Evolutionary conservation across 2,888 invertebrate genomes (phyloP), one percentile per base, ranked within the genome.

Genomic region (Podotricha telesiphe): DNA sequence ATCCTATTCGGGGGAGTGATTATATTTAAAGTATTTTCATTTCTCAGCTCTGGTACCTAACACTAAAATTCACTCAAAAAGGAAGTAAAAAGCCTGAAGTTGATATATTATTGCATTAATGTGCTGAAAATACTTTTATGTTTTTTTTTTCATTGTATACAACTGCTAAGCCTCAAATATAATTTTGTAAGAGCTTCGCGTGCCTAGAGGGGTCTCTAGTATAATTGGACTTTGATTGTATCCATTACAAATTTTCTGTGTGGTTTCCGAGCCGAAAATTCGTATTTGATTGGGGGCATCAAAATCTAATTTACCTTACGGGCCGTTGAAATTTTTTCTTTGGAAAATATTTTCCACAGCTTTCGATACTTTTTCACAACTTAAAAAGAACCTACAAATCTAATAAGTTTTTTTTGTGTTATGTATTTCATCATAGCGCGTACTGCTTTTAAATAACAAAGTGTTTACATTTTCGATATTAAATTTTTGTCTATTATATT

Each of bases 191-290:
- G 68, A 28, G 45, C 80, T 80, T 82, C 82, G 79, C 82, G 83
- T 78, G 81, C 79, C 79, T 80, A 82, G 83, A n/a, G n/a, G n/a
- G n/a, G 79, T 83, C 80, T 78, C 77, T 79, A 86, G 79, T 80
- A 88, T 91, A 91, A 91, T 91, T 90, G 87, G 88, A 88, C 87
- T 91, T 88, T 88, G 89, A 92, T 92, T 90, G 87, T 86, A 87
- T 86, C 82, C 86, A 89, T 91, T 89, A 89, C 86, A 75, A 86
- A 86, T 85, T 88, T 90, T 87, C 87, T 83, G 83, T 77, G 79
- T 81, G 80, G 80, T 83, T 81, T 87, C 89, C 86, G 81, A 86
- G 86, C 85, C 88, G 59, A 59, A 45, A 59, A 59, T 59, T 59
- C 59, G 28, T 28, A 22, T 91, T 90, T 91, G 90, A 92, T 91